Percentiles rank a stretch among this genome's conserved stretches.
phyloP scores from a whole-genome alignment of 2,888 invertebrate species.

The Ethmia dodecea region DNA sequence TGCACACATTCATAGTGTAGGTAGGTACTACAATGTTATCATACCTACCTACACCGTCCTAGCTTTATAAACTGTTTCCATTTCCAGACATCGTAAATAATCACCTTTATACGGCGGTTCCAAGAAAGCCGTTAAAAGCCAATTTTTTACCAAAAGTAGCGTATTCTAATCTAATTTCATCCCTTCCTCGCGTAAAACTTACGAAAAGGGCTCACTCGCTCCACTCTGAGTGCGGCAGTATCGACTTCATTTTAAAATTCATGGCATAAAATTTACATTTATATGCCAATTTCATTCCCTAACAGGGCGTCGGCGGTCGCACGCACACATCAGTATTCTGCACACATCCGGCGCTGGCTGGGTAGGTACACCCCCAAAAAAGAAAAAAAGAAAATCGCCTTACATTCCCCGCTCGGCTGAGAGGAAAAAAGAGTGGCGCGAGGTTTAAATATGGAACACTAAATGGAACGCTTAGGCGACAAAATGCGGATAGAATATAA shows the following conservation, averaged over 20 bases:
- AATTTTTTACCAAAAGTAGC: conserved; percentile 58
- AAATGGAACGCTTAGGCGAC: conserved; percentile 78
- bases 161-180: conserved; percentile 70
- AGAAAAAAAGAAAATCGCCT: conserved; percentile 58
- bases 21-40: no score
- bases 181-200: conserved; percentile 55
- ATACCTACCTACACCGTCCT: no score
- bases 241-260: conserved; percentile 77
- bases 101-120: no score
- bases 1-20: no score
- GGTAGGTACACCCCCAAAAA: conserved; percentile 46
- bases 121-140: conserved; percentile 40
- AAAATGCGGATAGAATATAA: conserved; percentile 78
- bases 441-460: conserved; percentile 77
- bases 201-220: conserved; percentile 48
- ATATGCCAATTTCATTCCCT: conserved; percentile 77
- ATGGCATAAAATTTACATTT: conserved; percentile 78
- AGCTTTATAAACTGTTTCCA: no score
- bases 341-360: conserved; percentile 53
- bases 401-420: conserved; percentile 60
- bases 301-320: conserved; percentile 68
- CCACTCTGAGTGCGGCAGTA: conserved; percentile 63
- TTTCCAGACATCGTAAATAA: no score
- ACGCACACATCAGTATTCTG: conserved; percentile 74
- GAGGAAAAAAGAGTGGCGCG: conserved; percentile 66